Percentiles rank a stretch among this genome's conserved stretches.
phyloP scores from a whole-genome alignment of 2,888 invertebrate genomes.

The Monochamus alternatus region DNA sequence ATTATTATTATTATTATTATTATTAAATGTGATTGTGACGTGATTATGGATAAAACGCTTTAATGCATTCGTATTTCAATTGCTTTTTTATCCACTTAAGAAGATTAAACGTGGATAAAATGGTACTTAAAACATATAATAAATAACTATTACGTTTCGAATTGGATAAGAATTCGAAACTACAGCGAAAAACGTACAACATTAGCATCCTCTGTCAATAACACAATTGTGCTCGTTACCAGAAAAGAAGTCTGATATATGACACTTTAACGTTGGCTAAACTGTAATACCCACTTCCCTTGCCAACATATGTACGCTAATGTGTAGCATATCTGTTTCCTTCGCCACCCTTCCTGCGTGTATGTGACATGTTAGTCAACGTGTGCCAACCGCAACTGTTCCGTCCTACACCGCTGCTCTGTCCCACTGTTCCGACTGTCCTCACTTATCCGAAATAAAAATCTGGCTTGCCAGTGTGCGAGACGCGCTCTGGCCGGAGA shows the following conservation, averaged over 20 bases:
- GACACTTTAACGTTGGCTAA: not conserved
- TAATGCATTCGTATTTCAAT: too few species aligned
- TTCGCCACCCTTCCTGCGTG: conserved; percentile 42
- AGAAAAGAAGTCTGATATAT: not conserved
- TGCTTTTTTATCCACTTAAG: too few species aligned
- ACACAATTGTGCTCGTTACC: too few species aligned
- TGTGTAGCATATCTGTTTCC: conserved; percentile 32
- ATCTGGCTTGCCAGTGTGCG: conserved; percentile 2
- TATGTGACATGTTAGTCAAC: conserved; percentile 53
- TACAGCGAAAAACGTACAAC: too few species aligned
- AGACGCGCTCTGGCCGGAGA: not conserved
- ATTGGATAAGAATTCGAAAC: too few species aligned
- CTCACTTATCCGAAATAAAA: conserved; percentile 34
- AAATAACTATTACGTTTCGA: too few species aligned
- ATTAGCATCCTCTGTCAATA: too few species aligned
- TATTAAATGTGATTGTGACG: too few species aligned
- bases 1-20: too few species aligned
- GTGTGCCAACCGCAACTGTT: conserved; percentile 44
- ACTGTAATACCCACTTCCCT: not conserved
- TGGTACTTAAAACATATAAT: too few species aligned
- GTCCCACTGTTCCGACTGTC: conserved; percentile 21
- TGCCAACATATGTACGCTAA: conserved; percentile 2
- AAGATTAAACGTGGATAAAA: too few species aligned
- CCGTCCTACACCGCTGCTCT: conserved; percentile 29
- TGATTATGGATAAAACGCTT: too few species aligned